Percentiles rank a stretch among this genome's conserved stretches.
Conservation (phyloP, 1,140 invertebrate genomes). For the Aporrectodea caliginosa region DNA sequence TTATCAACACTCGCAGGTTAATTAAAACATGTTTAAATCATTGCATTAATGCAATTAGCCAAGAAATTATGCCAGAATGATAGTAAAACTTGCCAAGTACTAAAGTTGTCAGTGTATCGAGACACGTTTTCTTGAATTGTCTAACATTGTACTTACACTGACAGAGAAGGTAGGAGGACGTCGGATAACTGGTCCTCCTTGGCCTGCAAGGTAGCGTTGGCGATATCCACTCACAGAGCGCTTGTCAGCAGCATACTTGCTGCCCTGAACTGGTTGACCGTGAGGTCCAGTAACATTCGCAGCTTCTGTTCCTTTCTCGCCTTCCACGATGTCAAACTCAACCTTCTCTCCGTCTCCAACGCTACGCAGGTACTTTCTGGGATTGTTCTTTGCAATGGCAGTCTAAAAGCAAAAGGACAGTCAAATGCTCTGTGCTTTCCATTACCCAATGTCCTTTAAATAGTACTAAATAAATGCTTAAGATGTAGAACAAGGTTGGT, state of each 20-base stretch:
- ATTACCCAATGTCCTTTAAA: no score
- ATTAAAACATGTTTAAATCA: no score
- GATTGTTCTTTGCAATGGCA: conserved; percentile 93
- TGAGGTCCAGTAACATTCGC: conserved; percentile 93
- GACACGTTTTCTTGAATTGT: no score
- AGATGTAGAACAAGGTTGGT: no score
- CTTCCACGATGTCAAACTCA: conserved; percentile 97
- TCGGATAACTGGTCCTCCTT: not conserved
- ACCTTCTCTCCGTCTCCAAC: conserved; percentile 97
- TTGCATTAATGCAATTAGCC: no score
- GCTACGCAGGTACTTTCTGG: conserved; percentile 92
- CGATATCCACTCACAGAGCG: conserved; percentile 29
- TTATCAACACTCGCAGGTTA: no score
- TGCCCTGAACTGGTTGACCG: conserved; percentile 87
- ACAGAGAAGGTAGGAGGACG: not conserved
- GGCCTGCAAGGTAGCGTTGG: not conserved
- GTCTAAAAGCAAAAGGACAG: conserved; percentile 57
- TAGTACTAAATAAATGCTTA: no score
- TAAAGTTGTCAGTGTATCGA: no score
- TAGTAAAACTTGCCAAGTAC: no score
- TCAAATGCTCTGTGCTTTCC: not conserved
- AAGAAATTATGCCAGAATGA: no score
- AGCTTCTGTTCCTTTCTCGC: conserved; percentile 96
- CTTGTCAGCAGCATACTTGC: conserved; percentile 78
- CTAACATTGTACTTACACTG: not conserved